Conservation (phyloP, 2,797 vertebrate species). For the Eleutherodactylus coqui region DNA sequence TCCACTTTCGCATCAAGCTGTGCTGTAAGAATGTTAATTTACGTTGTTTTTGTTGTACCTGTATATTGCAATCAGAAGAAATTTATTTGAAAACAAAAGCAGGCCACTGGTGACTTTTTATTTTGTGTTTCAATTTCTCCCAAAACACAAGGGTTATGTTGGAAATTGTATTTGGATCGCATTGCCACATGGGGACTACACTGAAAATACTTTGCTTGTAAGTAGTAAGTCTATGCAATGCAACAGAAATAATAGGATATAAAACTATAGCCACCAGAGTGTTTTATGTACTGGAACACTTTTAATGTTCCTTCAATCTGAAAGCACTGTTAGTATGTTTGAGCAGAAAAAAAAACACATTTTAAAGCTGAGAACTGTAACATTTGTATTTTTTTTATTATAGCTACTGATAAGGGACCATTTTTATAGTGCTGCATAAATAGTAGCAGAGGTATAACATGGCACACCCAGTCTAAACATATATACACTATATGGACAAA, state of each 20-base stretch:
- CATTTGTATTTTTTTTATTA: neutral
- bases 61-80: conserved; percentile 51
- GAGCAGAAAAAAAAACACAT: conserved; percentile 21
- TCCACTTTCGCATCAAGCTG: conserved; percentile 44
- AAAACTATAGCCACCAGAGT: conserved; percentile 53
- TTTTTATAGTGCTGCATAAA: neutral
- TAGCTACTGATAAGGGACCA: neutral
- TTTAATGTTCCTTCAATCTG: conserved; percentile 43
- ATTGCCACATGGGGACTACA: conserved; percentile 50
- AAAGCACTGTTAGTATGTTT: conserved; percentile 34
- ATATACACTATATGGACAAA: too few species aligned
- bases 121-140: conserved; percentile 53
- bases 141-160: conserved; percentile 57
- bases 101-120: conserved; percentile 54
- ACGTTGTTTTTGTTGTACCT: conserved; percentile 46
- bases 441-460: neutral
- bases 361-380: neutral
- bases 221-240: conserved; percentile 38
- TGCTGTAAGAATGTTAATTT: conserved; percentile 52
- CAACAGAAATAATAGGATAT: conserved; percentile 52
- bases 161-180: conserved; percentile 55
- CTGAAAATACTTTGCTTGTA: conserved; percentile 52
- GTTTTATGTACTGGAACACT: conserved; percentile 57
- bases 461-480: neutral
- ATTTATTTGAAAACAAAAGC: conserved; percentile 52